phyloP scores from a whole-genome alignment of 2,113 vertebrate genomes.

The Mustela lutreola region DNA sequence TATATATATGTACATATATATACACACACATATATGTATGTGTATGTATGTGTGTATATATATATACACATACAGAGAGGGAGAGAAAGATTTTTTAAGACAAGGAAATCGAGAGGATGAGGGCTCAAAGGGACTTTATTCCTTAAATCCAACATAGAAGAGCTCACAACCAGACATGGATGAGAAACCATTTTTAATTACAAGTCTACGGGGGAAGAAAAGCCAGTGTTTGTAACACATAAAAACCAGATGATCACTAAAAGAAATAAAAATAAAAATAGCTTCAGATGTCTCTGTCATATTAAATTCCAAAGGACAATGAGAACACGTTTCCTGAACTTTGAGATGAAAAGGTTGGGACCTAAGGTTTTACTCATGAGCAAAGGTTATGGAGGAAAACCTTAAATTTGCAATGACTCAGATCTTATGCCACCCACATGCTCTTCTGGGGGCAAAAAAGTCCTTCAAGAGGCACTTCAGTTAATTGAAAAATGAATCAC shows the following conservation, averaged over 20 bases:
- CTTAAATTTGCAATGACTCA: background rate
- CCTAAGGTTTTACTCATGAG: background rate
- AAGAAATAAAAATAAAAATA: background rate
- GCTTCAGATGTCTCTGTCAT: background rate
- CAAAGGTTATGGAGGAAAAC: background rate
- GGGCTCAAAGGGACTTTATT: background rate
- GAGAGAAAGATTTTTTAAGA: no score
- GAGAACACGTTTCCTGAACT: background rate
- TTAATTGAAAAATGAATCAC: background rate
- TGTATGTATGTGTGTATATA: no score
- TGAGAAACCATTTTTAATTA: background rate
- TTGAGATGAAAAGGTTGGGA: background rate
- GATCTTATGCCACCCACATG: background rate
- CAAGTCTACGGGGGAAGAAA: accelerated
- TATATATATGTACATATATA: background rate
- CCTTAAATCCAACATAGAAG: background rate
- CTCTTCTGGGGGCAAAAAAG: background rate
- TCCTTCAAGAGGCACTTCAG: background rate
- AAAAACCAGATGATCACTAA: background rate
- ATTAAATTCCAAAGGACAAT: background rate
- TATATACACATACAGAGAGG: no score
- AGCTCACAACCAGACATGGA: background rate
- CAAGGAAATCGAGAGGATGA: background rate
- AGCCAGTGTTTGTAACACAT: background rate
- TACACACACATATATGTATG: no score